A percentile compares a stretch with the other conserved stretches of the same genome.
phyloP scores from a whole-genome alignment of 2,797 vertebrate species.

The Limnodromus scolopaceus region DNA sequence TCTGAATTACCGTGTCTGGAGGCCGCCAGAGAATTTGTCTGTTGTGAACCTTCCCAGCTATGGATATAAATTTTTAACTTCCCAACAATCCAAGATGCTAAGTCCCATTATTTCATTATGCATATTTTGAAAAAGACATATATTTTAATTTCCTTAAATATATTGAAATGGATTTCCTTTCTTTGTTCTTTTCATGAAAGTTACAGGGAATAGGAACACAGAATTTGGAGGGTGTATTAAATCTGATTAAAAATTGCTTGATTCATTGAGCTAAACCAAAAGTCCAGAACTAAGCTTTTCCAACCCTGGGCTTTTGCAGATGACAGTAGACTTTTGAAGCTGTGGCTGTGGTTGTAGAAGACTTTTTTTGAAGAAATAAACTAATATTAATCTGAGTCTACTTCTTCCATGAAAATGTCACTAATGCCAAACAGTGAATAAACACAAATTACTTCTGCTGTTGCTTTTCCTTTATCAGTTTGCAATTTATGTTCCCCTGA shows the following conservation, averaged over 20 bases:
- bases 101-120: background rate
- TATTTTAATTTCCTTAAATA: background rate
- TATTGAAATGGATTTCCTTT: background rate
- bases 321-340: background rate
- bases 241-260: background rate
- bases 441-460: constrained; percentile 8
- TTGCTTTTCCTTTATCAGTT: constrained; percentile 14
- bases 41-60: background rate
- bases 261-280: background rate
- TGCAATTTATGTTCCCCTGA: background rate
- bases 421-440: background rate
- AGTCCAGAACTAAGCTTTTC: background rate
- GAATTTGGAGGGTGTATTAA: background rate
- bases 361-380: background rate
- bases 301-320: background rate
- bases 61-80: background rate
- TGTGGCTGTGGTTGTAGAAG: background rate
- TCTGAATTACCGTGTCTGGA: background rate
- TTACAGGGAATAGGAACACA: background rate
- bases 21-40: background rate
- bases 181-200: background rate
- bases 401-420: background rate
- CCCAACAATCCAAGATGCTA: background rate
- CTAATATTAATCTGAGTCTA: background rate
- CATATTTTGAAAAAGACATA: background rate